phyloP scores from a whole-genome alignment of 2,797 vertebrate species.

The Hippopotamyrus pictus region DNA sequence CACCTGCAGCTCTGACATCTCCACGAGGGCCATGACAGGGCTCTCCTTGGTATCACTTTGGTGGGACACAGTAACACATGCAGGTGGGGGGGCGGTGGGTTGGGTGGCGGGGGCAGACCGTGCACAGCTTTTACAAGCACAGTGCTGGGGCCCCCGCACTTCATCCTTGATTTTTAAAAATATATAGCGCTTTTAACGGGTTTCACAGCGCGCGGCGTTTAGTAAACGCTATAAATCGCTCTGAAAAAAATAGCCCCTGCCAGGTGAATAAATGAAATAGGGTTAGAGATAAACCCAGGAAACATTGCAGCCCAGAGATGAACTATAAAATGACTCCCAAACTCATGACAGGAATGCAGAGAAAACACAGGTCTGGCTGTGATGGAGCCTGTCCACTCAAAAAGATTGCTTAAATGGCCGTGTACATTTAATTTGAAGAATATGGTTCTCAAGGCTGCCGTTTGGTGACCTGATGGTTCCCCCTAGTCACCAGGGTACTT shows the following conservation, averaged over 20 bases:
- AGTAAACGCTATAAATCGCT: neutral
- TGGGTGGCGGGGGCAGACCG: neutral
- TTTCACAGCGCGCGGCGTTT: neutral
- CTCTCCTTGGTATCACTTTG: neutral
- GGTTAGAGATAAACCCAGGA: conserved; percentile 1
- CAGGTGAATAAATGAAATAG: neutral
- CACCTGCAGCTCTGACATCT: no score
- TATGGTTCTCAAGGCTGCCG: neutral
- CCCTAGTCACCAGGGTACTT: neutral
- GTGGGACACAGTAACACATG: neutral
- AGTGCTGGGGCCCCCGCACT: neutral
- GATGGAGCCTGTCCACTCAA: neutral
- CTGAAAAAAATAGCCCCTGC: neutral
- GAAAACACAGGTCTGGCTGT: neutral
- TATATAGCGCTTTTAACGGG: conserved; percentile 1
- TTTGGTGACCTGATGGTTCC: neutral
- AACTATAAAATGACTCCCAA: neutral
- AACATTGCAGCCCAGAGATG: neutral
- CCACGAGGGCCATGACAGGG: neutral
- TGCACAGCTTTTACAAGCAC: neutral
- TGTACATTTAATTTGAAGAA: neutral
- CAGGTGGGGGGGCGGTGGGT: neutral
- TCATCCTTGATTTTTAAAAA: conserved; percentile 1
- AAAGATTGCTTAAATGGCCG: neutral
- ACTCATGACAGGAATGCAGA: neutral